Conservation (phyloP, 2,113 vertebrate species). For the Cololabis saira region DNA sequence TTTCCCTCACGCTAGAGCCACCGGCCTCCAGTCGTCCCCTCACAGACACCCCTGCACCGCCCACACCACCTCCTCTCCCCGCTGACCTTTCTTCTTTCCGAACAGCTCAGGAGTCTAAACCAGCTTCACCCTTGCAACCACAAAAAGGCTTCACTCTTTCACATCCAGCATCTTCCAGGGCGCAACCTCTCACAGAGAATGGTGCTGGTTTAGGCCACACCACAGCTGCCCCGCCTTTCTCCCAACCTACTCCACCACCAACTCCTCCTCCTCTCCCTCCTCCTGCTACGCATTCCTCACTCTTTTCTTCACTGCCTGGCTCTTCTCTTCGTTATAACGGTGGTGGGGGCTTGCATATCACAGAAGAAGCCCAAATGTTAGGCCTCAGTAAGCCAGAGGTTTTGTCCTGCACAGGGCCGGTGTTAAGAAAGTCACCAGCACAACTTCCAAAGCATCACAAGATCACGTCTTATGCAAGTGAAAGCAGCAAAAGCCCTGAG, state of each 20-base stretch:
- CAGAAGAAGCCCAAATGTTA: slow-evolving; percentile 24
- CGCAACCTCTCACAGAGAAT: slow-evolving; percentile 63
- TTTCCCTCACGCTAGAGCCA: slow-evolving; percentile 80
- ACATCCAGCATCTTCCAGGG: slow-evolving; percentile 39
- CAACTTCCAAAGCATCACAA: slow-evolving; percentile 15
- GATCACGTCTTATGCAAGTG: slow-evolving; percentile 1
- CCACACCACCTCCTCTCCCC: slow-evolving; percentile 78
- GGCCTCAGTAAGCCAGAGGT: slow-evolving; percentile 32
- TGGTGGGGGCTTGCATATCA: slow-evolving; percentile 16
- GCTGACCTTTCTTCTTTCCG: slow-evolving; percentile 72
- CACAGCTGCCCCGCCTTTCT: slow-evolving; percentile 47
- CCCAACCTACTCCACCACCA: slow-evolving; percentile 49
- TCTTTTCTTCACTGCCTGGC: slow-evolving; percentile 32
- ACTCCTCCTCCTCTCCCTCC: slow-evolving; percentile 60
- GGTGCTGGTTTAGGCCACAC: slow-evolving; percentile 24
- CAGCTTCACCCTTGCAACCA: slow-evolving; percentile 53
- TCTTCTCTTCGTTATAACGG: slow-evolving; percentile 12
- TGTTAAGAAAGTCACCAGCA: slow-evolving; percentile 11
- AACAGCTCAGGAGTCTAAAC: slow-evolving; percentile 68
- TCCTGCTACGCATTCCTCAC: slow-evolving; percentile 33
- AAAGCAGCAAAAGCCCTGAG: slow-evolving; percentile 44
- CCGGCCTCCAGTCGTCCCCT: slow-evolving; percentile 70
- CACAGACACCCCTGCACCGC: slow-evolving; percentile 61
- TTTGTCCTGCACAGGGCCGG: slow-evolving; percentile 19
- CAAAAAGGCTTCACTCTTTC: slow-evolving; percentile 42